These are phyloP conservation scores for Ciconia nigra DNA, from an alignment of 2,797 vertebrate species.

Conservation along the genomic window DNA sequence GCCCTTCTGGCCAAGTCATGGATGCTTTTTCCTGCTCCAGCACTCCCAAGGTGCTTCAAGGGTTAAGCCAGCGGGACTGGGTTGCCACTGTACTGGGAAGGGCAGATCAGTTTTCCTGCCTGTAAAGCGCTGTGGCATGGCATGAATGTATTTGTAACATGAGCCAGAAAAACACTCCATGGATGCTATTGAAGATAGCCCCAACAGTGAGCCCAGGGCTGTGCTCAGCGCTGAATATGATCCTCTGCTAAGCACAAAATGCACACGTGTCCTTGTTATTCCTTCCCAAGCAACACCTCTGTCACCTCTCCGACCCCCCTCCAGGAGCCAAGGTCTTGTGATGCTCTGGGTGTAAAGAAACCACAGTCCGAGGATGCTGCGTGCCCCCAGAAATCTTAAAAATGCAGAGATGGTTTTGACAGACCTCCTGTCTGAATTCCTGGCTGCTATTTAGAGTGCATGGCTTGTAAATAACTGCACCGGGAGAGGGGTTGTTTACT, in stretches of 20 bases:
- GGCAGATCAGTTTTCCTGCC: background rate
- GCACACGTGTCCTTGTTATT: background rate
- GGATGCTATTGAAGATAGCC: background rate
- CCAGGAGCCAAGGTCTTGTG: background rate
- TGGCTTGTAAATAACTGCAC: background rate
- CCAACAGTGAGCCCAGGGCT: background rate
- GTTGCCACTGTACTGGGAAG: background rate
- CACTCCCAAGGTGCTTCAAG: background rate
- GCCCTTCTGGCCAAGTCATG: background rate
- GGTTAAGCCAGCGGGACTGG: background rate
- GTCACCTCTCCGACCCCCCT: fast-evolving
- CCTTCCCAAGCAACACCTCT: background rate
- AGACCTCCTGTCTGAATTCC: background rate
- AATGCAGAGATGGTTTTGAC: background rate
- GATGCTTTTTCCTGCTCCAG: background rate
- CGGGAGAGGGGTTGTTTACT: background rate
- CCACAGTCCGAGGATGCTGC: fast-evolving
- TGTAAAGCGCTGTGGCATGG: background rate
- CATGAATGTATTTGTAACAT: background rate
- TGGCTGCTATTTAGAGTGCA: background rate
- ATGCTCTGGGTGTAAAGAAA: background rate
- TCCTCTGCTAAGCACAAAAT: background rate
- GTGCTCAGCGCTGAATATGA: background rate
- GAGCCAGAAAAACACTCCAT: background rate
- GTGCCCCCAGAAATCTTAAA: background rate